Percentiles rank a stretch among this genome's conserved stretches.
phyloP scores from a whole-genome alignment of 2,113 vertebrate species.

The Phyllostomus hastatus region DNA sequence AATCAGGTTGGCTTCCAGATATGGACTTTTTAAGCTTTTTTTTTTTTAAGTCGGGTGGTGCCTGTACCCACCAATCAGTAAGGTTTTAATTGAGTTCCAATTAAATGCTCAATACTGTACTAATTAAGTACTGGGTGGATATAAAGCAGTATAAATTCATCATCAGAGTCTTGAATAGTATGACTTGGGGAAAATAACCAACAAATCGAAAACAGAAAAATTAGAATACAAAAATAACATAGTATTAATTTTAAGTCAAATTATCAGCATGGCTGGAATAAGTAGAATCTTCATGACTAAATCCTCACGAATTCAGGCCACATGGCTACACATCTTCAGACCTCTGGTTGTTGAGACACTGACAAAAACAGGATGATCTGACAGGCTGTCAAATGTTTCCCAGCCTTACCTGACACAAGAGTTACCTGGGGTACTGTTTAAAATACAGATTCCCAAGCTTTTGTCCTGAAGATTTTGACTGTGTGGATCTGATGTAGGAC shows the following conservation, averaged over 20 bases:
- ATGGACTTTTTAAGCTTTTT: not conserved
- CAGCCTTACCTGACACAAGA: not conserved
- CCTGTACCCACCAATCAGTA: constrained; percentile 1
- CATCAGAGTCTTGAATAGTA: not conserved
- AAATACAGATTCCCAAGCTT: not conserved
- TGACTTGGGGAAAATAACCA: not conserved
- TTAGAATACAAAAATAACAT: not conserved
- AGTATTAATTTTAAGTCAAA: constrained; percentile 4
- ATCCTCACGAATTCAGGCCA: not conserved
- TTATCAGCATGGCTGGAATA: not conserved
- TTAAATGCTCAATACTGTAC: not conserved
- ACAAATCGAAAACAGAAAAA: not conserved
- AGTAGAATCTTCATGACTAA: not conserved
- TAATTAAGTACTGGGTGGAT: not conserved
- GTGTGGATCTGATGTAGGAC: not conserved
- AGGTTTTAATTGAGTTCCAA: constrained; percentile 10
- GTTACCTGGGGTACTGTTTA: not conserved
- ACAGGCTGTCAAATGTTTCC: not conserved
- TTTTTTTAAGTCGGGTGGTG: not conserved
- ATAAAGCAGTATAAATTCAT: not conserved
- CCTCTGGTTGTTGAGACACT: not conserved
- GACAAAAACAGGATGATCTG: not conserved
- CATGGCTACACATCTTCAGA: not conserved
- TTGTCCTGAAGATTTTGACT: not conserved
- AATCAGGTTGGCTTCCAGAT: not conserved